These are phyloP conservation scores for Vireo altiloquus DNA, from an alignment of 2,113 vertebrate genomes.

Conservation along the genomic window DNA sequence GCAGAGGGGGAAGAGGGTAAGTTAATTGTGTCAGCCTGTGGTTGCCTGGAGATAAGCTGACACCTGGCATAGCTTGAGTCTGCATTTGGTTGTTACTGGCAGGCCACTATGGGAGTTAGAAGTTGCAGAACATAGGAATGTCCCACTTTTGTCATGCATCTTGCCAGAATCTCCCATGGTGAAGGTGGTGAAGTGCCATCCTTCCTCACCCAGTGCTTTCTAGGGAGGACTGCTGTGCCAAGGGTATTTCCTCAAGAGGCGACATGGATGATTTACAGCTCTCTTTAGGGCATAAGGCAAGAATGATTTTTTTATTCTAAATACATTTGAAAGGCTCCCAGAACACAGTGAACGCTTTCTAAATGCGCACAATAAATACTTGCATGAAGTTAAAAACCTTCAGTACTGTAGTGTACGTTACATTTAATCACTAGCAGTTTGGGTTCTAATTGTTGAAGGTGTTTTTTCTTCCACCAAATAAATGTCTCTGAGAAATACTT, in stretches of 20 bases:
- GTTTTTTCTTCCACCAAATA: not conserved
- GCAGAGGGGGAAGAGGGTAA: not conserved
- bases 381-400: not conserved
- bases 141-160: not conserved
- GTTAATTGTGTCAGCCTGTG: not conserved
- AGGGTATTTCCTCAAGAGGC: not conserved
- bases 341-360: accelerated
- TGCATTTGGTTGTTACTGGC: not conserved
- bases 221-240: not conserved
- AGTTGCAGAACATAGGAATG: not conserved
- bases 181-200: not conserved
- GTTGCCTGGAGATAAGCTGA: not conserved
- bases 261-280: not conserved
- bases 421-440: not conserved
- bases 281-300: not conserved
- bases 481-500: not conserved
- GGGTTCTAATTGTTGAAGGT: not conserved
- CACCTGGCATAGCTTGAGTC: not conserved
- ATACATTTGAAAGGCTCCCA: not conserved
- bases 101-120: not conserved
- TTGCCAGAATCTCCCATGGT: not conserved
- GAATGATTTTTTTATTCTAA: not conserved
- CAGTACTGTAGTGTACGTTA: not conserved
- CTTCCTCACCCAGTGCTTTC: not conserved
- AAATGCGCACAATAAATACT: not conserved